phyloP scores from a whole-genome alignment of 1,140 invertebrate genomes.

The Anadara kagoshimensis region DNA sequence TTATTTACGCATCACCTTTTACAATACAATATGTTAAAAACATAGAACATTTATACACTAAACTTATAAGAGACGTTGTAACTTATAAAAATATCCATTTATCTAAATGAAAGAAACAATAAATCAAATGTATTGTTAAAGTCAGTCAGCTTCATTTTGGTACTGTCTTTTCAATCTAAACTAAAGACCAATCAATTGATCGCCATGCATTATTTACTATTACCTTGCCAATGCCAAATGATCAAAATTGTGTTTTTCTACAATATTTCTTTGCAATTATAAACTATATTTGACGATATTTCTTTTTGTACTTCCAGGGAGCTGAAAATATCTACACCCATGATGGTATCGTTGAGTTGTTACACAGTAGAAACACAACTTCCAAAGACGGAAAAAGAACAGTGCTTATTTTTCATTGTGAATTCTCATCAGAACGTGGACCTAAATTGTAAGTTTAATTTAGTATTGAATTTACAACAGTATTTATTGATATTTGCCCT shows the following conservation, averaged over 20 bases:
- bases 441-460: slow-evolving; percentile 86
- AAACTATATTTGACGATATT: not conserved
- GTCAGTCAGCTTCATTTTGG: not conserved
- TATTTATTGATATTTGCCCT: too few species aligned
- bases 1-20: not conserved
- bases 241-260: not conserved
- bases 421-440: slow-evolving; percentile 96
- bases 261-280: not conserved
- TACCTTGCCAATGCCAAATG: not conserved
- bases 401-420: slow-evolving; percentile 97
- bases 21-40: not conserved
- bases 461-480: too few species aligned
- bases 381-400: slow-evolving; percentile 73
- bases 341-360: slow-evolving; percentile 81
- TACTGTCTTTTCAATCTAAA: not conserved
- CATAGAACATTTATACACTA: too few species aligned
- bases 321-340: slow-evolving; percentile 89
- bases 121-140: too few species aligned
- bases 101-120: too few species aligned
- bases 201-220: not conserved
- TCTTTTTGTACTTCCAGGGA: slow-evolving; percentile 71
- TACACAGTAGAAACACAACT: slow-evolving; percentile 62
- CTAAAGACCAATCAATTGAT: not conserved
- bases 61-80: too few species aligned
- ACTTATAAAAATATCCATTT: too few species aligned